Base-by-base conservation (phyloP, 2,888 invertebrate species). In the Eupithecia vulgata region DNA sequence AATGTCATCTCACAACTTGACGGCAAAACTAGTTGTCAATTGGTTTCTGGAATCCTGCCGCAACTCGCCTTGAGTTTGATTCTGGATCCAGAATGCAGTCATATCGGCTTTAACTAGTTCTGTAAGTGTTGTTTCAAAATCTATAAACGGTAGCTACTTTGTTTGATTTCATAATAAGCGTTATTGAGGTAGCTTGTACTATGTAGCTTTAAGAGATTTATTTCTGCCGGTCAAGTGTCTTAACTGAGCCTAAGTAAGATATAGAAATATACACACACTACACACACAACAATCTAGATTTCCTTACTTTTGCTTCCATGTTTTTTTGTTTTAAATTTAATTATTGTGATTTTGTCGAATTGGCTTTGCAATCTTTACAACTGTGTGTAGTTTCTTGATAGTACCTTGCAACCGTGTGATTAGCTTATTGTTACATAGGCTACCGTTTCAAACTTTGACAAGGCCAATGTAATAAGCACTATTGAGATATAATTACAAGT, bases 361-460 rank as follows among this genome's bases (percentile, higher is more conserved):
- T 65, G 45, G 68, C 34, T 66, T 10, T 13, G 25, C 34, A 40
- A 73, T 59, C 74, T 34, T n/a, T 5, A 0, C 4, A 66, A 0
- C 85, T 12, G 85, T 90, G 73, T 86, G 86, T 89, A 80, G 68
- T 74, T 15, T 74, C 71, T n/a, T 82, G 85, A 85, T 84, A 84
- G 84, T 81, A 83, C 81, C 83, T 85, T 83, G 88, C 87, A 84
- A 83, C 83, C 88, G 83, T 85, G 84, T 93, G 92, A 93, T 94
- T 92, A 91, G 89, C 87, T 85, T 85, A 92, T 94, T 93, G 93
- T 93, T 68, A 79, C 78, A 76, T 72, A 69, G 79, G 92, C 94
- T 93, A 93, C 94, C 90, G 93, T 93, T 92, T 88, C 79, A 72
- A 87, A 85, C 83, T 81, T 85, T 88, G 89, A 90, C 91, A 91